phyloP scores from a whole-genome alignment of 2,113 vertebrate species.

The Rhinichthys klamathensis region DNA sequence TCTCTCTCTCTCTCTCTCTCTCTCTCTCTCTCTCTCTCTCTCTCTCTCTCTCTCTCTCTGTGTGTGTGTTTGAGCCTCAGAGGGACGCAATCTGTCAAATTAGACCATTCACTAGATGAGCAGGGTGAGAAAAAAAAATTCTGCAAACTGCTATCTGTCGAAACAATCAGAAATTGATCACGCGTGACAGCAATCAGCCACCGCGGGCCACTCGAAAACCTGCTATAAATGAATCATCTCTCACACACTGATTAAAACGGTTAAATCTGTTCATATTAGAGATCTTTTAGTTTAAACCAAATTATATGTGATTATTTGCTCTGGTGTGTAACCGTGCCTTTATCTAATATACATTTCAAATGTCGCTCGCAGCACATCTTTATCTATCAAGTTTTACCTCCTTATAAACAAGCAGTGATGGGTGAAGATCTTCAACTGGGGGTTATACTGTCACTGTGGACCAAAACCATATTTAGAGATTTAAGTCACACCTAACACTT shows the following conservation, averaged over 20 bases:
- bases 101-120: conserved; percentile 17
- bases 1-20: conserved; percentile 1
- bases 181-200: conserved; percentile 37
- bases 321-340: neutral
- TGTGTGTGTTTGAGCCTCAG: neutral
- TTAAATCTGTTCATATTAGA: conserved; percentile 1
- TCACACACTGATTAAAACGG: neutral
- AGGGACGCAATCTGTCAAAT: conserved; percentile 35
- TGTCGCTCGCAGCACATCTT: neutral
- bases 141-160: conserved; percentile 20
- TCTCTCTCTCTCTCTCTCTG: neutral
- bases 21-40: neutral
- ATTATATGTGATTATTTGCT: conserved; percentile 18
- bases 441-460: neutral
- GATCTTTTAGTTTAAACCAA: neutral
- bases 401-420: neutral
- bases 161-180: conserved; percentile 39
- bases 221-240: neutral
- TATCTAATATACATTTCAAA: neutral
- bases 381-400: neutral
- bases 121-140: conserved; percentile 6
- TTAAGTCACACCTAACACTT: neutral
- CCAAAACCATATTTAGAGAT: neutral
- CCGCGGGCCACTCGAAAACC: neutral
- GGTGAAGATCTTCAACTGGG: neutral